Evolutionary conservation across 2,888 invertebrate species (phyloP).

Genomic region (Eueremaeus valkanovi): DNA sequence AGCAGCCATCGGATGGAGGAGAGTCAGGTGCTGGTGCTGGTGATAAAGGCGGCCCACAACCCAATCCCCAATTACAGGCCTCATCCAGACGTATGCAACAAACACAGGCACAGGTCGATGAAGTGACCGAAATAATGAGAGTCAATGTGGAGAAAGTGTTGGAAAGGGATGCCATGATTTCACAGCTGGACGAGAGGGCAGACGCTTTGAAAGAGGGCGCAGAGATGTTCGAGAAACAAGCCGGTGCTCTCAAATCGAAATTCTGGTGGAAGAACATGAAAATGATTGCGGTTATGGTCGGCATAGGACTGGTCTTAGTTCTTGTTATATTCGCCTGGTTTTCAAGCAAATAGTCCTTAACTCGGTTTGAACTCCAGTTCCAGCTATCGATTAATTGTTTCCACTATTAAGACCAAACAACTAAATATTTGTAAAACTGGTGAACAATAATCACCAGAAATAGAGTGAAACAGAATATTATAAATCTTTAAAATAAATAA

Average conservation of each 20-base stretch:
- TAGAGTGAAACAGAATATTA: background rate
- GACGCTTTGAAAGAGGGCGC: slow-evolving; percentile 48
- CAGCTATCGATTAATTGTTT: background rate
- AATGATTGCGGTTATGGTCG: slow-evolving; percentile 43
- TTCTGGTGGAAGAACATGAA: slow-evolving; percentile 52
- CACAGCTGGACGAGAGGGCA: slow-evolving; percentile 43
- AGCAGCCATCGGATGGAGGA: background rate
- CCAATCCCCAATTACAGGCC: slow-evolving; percentile 37
- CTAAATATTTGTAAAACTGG: too few species aligned
- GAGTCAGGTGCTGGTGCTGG: slow-evolving; percentile 23
- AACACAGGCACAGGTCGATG: slow-evolving; percentile 43
- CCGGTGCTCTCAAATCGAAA: slow-evolving; percentile 55
- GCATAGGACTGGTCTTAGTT: slow-evolving; percentile 41
- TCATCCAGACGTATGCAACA: slow-evolving; percentile 42
- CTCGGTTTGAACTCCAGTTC: background rate
- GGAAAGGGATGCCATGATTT: slow-evolving; percentile 44
- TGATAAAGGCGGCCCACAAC: slow-evolving; percentile 24
- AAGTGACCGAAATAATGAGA: slow-evolving; percentile 44
- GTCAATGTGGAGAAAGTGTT: slow-evolving; percentile 44
- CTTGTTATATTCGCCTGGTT: slow-evolving; percentile 42
- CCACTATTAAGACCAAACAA: background rate
- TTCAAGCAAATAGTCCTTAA: slow-evolving; percentile 36
- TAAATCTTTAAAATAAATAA: background rate
- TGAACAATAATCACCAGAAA: background rate
- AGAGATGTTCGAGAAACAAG: slow-evolving; percentile 55